Conservation (phyloP, 2,888 invertebrate species). For the Chorisops tibialis region DNA sequence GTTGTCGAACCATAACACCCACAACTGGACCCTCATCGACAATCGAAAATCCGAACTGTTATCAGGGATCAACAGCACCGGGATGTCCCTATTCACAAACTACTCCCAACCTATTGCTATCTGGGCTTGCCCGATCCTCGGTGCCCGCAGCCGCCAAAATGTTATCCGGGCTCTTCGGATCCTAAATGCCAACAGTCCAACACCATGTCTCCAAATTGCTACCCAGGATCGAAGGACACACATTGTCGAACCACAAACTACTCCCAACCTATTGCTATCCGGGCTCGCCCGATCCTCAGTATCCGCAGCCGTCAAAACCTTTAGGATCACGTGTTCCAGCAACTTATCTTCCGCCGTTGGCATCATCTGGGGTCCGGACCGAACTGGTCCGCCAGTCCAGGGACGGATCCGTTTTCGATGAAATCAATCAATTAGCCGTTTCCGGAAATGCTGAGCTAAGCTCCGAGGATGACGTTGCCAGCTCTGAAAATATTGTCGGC, state of each 20-base stretch:
- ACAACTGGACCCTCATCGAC: constrained; percentile 4
- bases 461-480: not conserved
- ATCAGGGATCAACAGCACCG: constrained; percentile 37
- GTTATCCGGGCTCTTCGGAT: too few species aligned
- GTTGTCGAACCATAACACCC: constrained; percentile 39
- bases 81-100: constrained; percentile 35
- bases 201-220: too few species aligned
- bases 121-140: too few species aligned
- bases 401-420: constrained; percentile 38
- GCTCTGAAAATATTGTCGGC: not conserved
- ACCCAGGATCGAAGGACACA: too few species aligned
- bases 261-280: constrained; percentile 44
- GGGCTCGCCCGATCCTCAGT: constrained; percentile 47
- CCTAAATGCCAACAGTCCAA: too few species aligned
- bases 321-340: constrained; percentile 34
- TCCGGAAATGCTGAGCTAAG: constrained; percentile 40
- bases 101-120: too few species aligned
- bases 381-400: constrained; percentile 41
- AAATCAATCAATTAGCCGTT: constrained; percentile 44
- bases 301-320: constrained; percentile 51
- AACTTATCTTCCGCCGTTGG: constrained; percentile 44
- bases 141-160: too few species aligned
- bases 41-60: constrained; percentile 33
- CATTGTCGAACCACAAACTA: too few species aligned
- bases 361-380: constrained; percentile 39